Percentiles rank a stretch among this genome's conserved stretches.
These are phyloP conservation scores for Drosophila hamatofila DNA, from an alignment of 2,888 invertebrate genomes.

Conservation along the genomic window DNA sequence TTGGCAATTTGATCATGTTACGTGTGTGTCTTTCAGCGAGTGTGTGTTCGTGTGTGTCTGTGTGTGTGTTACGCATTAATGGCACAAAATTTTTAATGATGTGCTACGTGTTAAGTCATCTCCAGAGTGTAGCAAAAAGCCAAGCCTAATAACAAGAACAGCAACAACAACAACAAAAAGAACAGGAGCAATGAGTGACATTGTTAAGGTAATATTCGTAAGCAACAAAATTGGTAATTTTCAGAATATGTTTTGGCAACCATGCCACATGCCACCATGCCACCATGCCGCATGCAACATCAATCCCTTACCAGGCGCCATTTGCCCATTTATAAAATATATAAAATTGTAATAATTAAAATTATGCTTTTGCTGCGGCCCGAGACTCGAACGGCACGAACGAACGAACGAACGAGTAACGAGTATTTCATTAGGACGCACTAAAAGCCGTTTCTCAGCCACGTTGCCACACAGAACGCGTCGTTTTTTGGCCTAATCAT, in stretches of 20 bases:
- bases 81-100: slow-evolving; percentile 80
- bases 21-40: slow-evolving; percentile 25
- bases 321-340: slow-evolving; percentile 52
- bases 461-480: slow-evolving; percentile 21
- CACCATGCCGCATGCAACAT: not conserved
- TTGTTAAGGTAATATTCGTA: slow-evolving; percentile 78
- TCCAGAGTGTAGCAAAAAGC: slow-evolving; percentile 77
- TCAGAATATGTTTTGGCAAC: slow-evolving; percentile 66
- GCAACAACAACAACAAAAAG: slow-evolving; percentile 15
- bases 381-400: slow-evolving; percentile 30
- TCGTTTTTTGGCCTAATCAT: slow-evolving; percentile 63
- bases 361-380: slow-evolving; percentile 59
- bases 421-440: slow-evolving; percentile 55
- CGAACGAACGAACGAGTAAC: slow-evolving; percentile 32
- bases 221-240: slow-evolving; percentile 81
- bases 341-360: slow-evolving; percentile 79
- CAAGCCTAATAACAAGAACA: slow-evolving; percentile 61
- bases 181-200: slow-evolving; percentile 38
- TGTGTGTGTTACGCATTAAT: slow-evolving; percentile 77
- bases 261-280: slow-evolving; percentile 2
- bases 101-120: slow-evolving; percentile 82
- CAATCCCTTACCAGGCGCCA: slow-evolving; percentile 6
- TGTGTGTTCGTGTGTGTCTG: slow-evolving; percentile 28
- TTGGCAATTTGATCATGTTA: slow-evolving; percentile 79
- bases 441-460: slow-evolving; percentile 64